A percentile compares a stretch with the other conserved stretches of the same genome.
phyloP scores from a whole-genome alignment of 2,113 vertebrate genomes.

The Spheniscus mendiculus region DNA sequence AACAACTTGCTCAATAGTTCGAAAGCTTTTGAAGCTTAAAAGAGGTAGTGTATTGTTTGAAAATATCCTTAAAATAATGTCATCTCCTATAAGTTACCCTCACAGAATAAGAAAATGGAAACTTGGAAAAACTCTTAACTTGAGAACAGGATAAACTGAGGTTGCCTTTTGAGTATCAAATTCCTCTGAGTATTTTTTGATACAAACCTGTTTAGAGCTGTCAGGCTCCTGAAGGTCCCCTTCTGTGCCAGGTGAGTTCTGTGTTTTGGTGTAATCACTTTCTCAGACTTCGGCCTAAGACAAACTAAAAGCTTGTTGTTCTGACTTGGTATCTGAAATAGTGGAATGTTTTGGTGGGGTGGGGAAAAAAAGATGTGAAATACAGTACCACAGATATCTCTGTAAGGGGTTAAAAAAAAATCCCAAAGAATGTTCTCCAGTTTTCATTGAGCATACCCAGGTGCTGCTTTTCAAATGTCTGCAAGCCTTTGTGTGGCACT shows the following conservation, averaged over 20 bases:
- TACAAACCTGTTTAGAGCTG: background rate
- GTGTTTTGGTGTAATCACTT: background rate
- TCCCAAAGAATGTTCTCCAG: rapidly evolving
- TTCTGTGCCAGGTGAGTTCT: background rate
- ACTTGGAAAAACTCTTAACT: background rate
- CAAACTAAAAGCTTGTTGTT: background rate
- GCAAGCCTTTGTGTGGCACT: background rate
- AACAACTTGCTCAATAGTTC: constrained; percentile 24
- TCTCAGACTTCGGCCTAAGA: background rate
- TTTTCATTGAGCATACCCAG: background rate
- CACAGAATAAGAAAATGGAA: background rate
- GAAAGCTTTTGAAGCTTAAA: background rate
- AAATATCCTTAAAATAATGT: background rate
- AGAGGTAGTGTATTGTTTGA: background rate
- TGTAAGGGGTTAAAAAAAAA: background rate
- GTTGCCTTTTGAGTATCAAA: background rate
- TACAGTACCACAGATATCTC: background rate
- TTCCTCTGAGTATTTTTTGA: background rate
- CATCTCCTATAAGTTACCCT: background rate
- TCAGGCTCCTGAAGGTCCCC: background rate
- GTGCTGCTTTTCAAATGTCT: background rate
- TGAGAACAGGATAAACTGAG: background rate
- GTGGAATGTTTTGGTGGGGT: background rate
- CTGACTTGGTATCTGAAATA: background rate
- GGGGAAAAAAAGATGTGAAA: background rate